Evolutionary conservation across 2,888 invertebrate genomes (phyloP), one percentile per base, ranked within the genome.

Genomic region (Drosophila tanythrix): DNA sequence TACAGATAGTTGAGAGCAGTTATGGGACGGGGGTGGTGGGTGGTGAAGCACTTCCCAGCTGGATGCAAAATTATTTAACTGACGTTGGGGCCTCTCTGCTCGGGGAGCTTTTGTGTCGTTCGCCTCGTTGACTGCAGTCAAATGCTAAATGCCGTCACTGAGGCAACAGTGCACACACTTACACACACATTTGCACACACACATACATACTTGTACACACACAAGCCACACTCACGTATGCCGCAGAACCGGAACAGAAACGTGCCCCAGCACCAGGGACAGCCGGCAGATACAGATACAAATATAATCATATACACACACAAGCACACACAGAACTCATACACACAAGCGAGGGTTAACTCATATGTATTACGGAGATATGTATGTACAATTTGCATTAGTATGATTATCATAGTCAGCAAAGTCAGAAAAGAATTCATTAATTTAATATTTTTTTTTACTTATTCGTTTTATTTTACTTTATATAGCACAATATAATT

Each of bases 141-240:
- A 85, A 85, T 89, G 82, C 88, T 88, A 89, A 85, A 85, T 84
- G 88, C 89, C 88, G 79, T 82, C 84, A 74, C 76, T 76, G 88
- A 71, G 63, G 75, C 62, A 53, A 57, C 48, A 56, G 74, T 36
- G 40, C 11, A 15, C 15, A 46, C 15, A 8, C 46, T 46, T 35
- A 46, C 29, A 21, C 29, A 56, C 8, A 31, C 29, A n/a, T 38
- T 40, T 46, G 53, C 57, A 60, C 27, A 63, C 50, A 48, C 38
- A 48, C 35, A 21, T 3, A 48, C 25, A 38, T 25, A 50, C 27
- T 33, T 33, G 52, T 31, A 29, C 35, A 80, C 46, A 65, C n/a
- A 67, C 29, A 65, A 43, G 73, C 62, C 52, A 60, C 65, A 75
- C 74, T 78, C 86, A 86, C 90, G 89, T 83, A 81, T 69, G 63